phyloP scores from a whole-genome alignment of 23 tunicate species.

The Phallusia fumigata region DNA sequence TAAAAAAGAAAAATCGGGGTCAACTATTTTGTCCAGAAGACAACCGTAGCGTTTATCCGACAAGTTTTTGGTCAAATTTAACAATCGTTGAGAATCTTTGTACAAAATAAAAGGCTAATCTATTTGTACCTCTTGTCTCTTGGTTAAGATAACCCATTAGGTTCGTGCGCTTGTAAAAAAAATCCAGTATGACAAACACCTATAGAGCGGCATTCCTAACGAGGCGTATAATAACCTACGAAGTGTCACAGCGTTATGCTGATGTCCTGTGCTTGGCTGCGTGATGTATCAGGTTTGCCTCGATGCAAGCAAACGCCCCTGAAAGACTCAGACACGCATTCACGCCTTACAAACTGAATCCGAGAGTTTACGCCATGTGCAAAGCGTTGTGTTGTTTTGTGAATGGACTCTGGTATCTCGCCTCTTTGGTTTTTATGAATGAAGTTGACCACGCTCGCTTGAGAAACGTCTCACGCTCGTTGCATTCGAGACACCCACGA shows the following conservation, averaged over 20 bases:
- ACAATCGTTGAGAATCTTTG: too few species aligned
- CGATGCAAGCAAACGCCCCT: background rate
- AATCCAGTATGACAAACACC: background rate
- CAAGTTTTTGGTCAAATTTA: too few species aligned
- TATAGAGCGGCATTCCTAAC: background rate
- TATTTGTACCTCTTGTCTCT: too few species aligned
- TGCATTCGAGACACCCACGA: background rate
- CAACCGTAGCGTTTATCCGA: too few species aligned
- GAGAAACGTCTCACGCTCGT: background rate
- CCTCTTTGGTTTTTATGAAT: constrained; percentile 3
- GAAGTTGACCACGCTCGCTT: constrained; percentile 5
- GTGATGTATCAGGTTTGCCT: background rate
- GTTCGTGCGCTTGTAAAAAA: too few species aligned
- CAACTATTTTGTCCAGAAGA: too few species aligned
- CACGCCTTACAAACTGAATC: background rate
- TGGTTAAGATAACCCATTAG: too few species aligned
- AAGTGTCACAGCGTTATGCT: background rate
- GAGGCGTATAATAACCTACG: background rate
- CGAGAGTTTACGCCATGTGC: background rate
- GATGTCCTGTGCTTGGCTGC: background rate
- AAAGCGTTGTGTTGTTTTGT: background rate
- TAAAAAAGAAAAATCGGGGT: too few species aligned
- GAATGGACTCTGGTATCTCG: background rate
- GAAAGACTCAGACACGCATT: background rate
- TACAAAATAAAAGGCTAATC: too few species aligned